These are phyloP conservation scores for Centropus unirufus DNA, from an alignment of 2,113 vertebrate species.

Conservation along the genomic window DNA sequence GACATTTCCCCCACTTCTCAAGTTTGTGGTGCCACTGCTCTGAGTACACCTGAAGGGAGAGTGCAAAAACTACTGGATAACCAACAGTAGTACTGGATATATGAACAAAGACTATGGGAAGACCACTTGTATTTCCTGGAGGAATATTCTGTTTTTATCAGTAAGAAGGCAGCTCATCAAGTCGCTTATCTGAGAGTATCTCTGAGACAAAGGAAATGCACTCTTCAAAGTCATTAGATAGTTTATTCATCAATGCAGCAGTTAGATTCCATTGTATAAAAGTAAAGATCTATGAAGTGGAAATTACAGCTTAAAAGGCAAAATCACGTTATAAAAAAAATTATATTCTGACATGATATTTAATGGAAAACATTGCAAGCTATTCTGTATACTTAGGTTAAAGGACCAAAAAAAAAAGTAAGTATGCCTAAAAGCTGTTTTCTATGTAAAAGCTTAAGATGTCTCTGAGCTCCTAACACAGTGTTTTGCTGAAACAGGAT, in stretches of 20 bases:
- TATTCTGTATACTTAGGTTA: neutral
- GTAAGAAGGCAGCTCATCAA: neutral
- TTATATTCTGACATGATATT: neutral
- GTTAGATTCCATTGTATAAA: slow-evolving; percentile 22
- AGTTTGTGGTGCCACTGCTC: neutral
- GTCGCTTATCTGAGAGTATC: neutral
- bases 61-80: neutral
- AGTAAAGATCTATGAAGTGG: neutral
- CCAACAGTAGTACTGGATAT: neutral
- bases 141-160: neutral
- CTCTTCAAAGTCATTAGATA: neutral
- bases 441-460: neutral
- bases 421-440: neutral
- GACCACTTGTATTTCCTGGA: neutral
- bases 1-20: neutral
- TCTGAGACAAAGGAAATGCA: neutral
- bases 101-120: neutral
- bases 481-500: neutral
- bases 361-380: neutral
- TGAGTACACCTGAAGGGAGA: neutral
- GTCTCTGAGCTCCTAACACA: neutral
- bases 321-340: neutral
- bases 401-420: neutral
- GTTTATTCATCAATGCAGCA: slow-evolving; percentile 50
- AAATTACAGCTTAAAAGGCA: slow-evolving; percentile 28